These are phyloP conservation scores for Myrmecophaga tridactyla DNA, from an alignment of 2,113 vertebrate genomes.

Conservation along the genomic window DNA sequence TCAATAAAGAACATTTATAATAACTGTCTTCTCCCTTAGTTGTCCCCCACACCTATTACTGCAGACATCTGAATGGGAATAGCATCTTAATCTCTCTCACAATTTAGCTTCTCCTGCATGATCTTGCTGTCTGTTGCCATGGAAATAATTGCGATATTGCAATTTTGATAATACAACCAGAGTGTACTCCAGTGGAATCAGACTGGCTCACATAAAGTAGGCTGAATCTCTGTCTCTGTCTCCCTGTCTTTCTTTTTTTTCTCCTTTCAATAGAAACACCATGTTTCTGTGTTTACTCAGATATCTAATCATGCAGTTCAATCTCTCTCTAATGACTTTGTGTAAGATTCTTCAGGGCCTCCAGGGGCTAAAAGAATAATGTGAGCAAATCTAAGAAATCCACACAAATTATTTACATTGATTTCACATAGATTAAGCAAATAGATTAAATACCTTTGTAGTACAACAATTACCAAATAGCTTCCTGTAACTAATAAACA, in stretches of 20 bases:
- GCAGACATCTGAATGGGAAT: conserved; percentile 65
- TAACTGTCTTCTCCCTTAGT: background rate
- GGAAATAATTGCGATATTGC: conserved; percentile 79
- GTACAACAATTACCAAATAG: background rate
- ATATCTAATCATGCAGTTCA: background rate
- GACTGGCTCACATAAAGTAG: conserved; percentile 50
- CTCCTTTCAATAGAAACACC: background rate
- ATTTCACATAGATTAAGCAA: conserved; percentile 36
- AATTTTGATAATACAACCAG: conserved; percentile 68
- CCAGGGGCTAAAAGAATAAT: background rate
- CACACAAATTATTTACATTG: background rate
- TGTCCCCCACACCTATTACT: background rate
- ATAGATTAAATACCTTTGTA: background rate
- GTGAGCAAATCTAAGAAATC: background rate
- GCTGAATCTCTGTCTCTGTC: background rate
- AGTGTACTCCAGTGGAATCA: conserved; percentile 60
- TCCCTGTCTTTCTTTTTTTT: background rate
- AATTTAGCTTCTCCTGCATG: conserved; percentile 71
- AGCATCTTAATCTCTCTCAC: conserved; percentile 65
- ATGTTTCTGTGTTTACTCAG: background rate
- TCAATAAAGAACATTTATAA: background rate
- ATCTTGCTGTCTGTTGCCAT: conserved; percentile 78
- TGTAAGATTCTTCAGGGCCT: background rate
- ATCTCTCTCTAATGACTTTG: background rate
- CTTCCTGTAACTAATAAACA: background rate